Conservation (phyloP, 2,888 invertebrate species). For the Lymantria dispar region DNA sequence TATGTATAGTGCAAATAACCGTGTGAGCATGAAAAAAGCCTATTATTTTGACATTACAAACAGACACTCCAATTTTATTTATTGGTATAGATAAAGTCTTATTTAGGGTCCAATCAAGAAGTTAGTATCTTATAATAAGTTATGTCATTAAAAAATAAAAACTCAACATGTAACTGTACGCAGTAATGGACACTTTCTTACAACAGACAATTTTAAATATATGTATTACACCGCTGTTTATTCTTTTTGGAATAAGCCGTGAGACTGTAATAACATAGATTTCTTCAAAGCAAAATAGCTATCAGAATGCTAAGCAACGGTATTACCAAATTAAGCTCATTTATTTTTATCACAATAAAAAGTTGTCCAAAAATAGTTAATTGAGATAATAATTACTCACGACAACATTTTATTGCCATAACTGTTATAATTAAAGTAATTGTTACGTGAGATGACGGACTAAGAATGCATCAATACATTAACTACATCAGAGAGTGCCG, state of each 20-base stretch:
- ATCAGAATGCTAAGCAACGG: background rate
- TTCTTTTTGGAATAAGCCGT: background rate
- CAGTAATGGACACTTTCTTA: too few species aligned
- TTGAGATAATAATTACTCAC: background rate
- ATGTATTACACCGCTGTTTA: too few species aligned
- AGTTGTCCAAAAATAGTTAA: background rate
- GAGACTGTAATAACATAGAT: background rate
- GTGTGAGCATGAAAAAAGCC: too few species aligned
- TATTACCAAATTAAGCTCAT: background rate
- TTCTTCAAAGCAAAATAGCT: background rate
- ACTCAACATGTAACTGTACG: too few species aligned
- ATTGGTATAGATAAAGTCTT: too few species aligned
- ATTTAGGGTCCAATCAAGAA: too few species aligned
- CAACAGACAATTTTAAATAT: too few species aligned
- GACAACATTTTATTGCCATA: background rate
- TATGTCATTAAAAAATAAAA: too few species aligned
- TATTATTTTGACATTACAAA: too few species aligned
- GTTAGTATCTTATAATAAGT: too few species aligned
- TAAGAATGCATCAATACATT: background rate
- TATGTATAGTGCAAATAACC: too few species aligned
- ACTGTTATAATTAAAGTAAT: background rate
- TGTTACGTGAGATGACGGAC: background rate
- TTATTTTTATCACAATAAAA: background rate
- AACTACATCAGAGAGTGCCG: background rate
- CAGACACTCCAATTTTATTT: too few species aligned